Base-by-base conservation (phyloP, 1,140 invertebrate genomes). In the Trypoxylus dichotomus region DNA sequence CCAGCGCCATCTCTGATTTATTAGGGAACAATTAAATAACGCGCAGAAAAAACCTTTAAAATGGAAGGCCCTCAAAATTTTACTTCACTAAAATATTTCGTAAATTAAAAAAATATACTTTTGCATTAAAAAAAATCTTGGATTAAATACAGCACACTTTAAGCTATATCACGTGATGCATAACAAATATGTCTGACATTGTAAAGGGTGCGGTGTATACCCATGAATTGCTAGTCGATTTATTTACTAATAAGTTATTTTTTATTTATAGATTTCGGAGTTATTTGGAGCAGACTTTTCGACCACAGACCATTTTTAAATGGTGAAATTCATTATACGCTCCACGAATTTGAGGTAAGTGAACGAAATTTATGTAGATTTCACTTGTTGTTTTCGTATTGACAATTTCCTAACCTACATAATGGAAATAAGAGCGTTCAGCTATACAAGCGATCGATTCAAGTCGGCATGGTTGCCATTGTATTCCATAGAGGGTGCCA, bases 291-390 rank as follows among this genome's bases (percentile, higher is more conserved):
- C 80, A 89, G 94, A 85, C 87, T 96, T 78, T 95, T 96, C 88
- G 94, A 96, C 86, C 94, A 96, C 84, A 90, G 92, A 77, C 93
- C 93, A 24, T 95, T 95, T 86, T 84, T 96, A 68, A 92, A 91
- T 87, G 94, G 94, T 76, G 95, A 96, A 90, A 92, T 96, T 78
- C 92, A 92, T 81, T 92, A 90, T 87, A 93, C 95, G 87, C 84
- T 95, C 7, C 91, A 91, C 80, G 94, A 96, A 87, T 95, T 95
- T 86, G 94, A 96, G 90, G 94, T 94, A 89, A 85, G 76, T 78
- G 77, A 41, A 60, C 77, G 11, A 29, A 74, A 37, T 63, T 71
- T 80, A 71, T 80, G 21, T 75, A 68, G 58, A 8, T 80, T 41
- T 72, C 1, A 27, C 27, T 24, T 60, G 72, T 74, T 76, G 13